Evolutionary conservation across 2,797 vertebrate species (phyloP), one percentile per base, ranked within the genome.

Genomic region (Lacerta viridis): DNA sequence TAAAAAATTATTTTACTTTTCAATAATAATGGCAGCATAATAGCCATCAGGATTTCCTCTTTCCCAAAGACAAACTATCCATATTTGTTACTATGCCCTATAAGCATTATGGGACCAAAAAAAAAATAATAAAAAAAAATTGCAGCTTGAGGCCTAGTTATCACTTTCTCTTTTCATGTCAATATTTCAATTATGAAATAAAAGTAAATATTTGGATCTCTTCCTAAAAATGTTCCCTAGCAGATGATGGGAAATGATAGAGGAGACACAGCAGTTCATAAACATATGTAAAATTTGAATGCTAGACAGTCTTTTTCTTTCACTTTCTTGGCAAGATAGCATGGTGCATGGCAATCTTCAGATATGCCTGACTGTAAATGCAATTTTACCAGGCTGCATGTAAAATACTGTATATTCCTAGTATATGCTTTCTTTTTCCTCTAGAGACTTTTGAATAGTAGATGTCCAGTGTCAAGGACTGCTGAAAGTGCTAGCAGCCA

Each of bases 1-100:
- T 23, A 84, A 46, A 29, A 29, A 5, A 11, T 85, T 50, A 77
- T 75, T 89, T 91, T 50, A 77, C 93, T 89, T n/a, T 80, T 80
- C 7, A 61, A 7, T 71, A 46, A 87, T 85, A 83, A 85, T 69
- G 55, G 36, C 87, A 92, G 86, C 18, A 39, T 69, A 55, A 5
- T 18, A 90, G 68, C 2, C 15, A 74, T 33, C 1, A 82, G 43
- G 15, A 11, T 71, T 88, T 90, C 55, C 33, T 71, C 72, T 50
- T 15, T 39, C 17, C 85, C 90, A 91, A 75, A 86, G 0, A 1
- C 5, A 89, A 88, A 29, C 18, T 10, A 29, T 0, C 3, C 9
- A 84, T 75, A 41, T 29, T 64, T 91, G 29, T 90, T 84, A 87
- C 1, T 36, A 87, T 82, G 76, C 9, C 17, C 2, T 43, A 9